phyloP scores from a whole-genome alignment of 1,140 invertebrate species.

The Drosophila oshimai region DNA sequence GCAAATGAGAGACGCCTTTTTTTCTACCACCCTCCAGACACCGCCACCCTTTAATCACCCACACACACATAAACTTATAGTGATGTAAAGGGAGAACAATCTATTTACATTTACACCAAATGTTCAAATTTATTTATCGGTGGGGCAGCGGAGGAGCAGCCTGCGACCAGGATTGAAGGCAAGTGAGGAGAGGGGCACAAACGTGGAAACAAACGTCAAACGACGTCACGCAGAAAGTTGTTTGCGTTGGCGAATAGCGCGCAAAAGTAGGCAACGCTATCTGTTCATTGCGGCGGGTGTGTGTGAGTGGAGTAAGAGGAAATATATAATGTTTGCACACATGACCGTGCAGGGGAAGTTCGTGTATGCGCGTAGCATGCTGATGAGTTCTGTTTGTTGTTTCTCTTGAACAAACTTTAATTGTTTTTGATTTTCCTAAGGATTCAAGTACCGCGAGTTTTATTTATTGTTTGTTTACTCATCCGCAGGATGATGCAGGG shows the following conservation, averaged over 20 bases:
- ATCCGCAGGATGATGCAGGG: not conserved
- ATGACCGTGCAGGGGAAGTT: constrained; percentile 21
- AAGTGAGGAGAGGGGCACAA: not conserved
- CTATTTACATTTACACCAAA: constrained; percentile 81
- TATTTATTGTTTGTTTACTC: constrained; percentile 35
- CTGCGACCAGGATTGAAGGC: not conserved
- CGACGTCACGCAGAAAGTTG: constrained; percentile 72
- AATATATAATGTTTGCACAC: constrained; percentile 59
- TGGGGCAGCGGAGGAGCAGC: constrained; percentile 6
- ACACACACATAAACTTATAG: not conserved
- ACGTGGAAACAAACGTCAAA: constrained; percentile 29
- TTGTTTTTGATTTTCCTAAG: constrained; percentile 79
- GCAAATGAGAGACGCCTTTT: constrained; percentile 55
- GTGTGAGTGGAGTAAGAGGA: constrained; percentile 1
- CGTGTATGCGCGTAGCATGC: constrained; percentile 31
- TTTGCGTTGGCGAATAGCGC: constrained; percentile 74
- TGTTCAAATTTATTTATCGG: constrained; percentile 80
- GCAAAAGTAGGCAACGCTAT: constrained; percentile 78
- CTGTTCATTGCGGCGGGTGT: constrained; percentile 32
- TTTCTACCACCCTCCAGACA: not conserved
- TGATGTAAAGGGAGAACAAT: constrained; percentile 34
- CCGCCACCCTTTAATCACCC: constrained; percentile 67
- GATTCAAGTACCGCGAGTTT: constrained; percentile 71
- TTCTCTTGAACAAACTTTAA: constrained; percentile 79
- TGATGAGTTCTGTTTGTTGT: constrained; percentile 78